These are phyloP conservation scores for Colistium nudipinnis DNA, from an alignment of 2,113 vertebrate species.

Conservation along the genomic window DNA sequence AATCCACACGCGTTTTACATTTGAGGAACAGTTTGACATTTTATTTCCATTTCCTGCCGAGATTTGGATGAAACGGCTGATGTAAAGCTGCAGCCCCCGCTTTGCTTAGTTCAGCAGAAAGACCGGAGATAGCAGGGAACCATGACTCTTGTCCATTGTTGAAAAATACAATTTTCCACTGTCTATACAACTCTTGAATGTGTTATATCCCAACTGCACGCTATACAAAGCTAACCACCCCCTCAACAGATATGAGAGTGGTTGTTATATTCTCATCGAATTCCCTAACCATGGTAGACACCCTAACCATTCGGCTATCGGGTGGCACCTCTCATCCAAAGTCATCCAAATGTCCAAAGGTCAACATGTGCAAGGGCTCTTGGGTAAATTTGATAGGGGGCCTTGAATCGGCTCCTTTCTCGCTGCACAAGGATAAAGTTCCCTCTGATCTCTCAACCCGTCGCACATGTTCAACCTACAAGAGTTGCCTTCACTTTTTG, in stretches of 20 bases:
- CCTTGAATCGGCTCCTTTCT: not conserved
- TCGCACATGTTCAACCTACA: not conserved
- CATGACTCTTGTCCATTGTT: not conserved
- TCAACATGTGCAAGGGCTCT: not conserved
- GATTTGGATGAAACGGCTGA: not conserved
- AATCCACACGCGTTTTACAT: not conserved
- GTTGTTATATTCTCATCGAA: not conserved
- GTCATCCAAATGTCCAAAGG: not conserved
- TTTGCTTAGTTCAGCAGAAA: not conserved
- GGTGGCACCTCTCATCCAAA: not conserved
- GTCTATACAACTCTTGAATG: not conserved
- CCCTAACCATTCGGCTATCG: not conserved
- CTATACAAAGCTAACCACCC: not conserved
- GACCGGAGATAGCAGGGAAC: too few species aligned
- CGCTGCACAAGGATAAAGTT: not conserved
- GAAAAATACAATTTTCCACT: too few species aligned
- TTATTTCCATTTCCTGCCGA: not conserved
- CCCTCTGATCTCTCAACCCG: constrained; percentile 9
- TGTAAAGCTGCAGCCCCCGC: not conserved
- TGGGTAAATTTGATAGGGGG: not conserved
- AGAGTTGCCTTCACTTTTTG: constrained; percentile 18
- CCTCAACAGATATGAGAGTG: not conserved
- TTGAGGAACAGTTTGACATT: not conserved
- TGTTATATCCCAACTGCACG: not conserved
- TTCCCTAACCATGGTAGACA: not conserved